A percentile compares a stretch with the other conserved stretches of the same genome.
Conservation (phyloP, 2,113 vertebrate genomes). For the Xenotilapia flavipinnis region DNA sequence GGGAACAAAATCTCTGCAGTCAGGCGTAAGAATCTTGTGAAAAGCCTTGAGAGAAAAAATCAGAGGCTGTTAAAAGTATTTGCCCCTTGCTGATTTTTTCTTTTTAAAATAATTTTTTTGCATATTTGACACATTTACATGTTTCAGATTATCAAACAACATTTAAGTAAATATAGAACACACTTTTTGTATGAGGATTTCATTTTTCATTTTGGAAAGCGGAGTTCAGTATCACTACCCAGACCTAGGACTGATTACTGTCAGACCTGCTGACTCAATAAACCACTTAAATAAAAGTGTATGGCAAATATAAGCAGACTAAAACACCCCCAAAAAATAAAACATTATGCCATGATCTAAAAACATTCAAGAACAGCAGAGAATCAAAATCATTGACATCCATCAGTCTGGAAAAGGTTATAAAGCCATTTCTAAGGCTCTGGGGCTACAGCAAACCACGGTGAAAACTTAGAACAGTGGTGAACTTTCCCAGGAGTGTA, state of each 20-base stretch:
- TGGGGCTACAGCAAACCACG: neutral
- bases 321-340: neutral
- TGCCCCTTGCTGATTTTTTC: neutral
- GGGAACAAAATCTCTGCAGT: neutral
- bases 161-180: neutral
- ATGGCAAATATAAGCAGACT: neutral
- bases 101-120: rapidly evolving
- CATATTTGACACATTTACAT: neutral
- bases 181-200: neutral
- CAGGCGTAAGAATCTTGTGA: neutral
- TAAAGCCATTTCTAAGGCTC: neutral
- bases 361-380: neutral
- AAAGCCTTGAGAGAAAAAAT: neutral
- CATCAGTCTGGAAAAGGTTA: neutral
- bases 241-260: neutral
- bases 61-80: neutral
- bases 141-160: neutral
- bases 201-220: neutral
- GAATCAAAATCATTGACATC: neutral
- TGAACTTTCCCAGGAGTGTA: neutral
- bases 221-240: neutral
- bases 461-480: neutral
- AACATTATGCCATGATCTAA: neutral
- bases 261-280: neutral
- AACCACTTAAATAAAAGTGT: neutral